Evolutionary conservation across 2,113 vertebrate genomes (phyloP), one percentile per base, ranked within the genome.

Genomic region (Barnardius zonarius): DNA sequence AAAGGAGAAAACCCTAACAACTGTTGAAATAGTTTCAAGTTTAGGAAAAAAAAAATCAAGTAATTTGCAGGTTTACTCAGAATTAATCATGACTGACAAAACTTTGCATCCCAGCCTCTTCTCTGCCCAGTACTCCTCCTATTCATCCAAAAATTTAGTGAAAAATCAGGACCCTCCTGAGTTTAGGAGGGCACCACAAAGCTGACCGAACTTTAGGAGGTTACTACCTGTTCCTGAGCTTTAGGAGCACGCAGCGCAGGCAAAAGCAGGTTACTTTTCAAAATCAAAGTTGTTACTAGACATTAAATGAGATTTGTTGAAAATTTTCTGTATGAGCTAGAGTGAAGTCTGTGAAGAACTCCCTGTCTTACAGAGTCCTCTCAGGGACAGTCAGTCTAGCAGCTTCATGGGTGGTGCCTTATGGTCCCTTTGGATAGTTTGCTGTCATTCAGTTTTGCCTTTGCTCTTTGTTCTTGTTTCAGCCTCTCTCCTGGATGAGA

Each of bases 101-200:
- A 39, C 16, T 33, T 31, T 49, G 10, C 4, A 33, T 66, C 55
- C n/a, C 13, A 76, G 18, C 25, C n/a, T 46, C 8, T 25, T 48
- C 13, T 13, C 7, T 1, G 2, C 30, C 5, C 11, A 51, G 11
- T 22, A 52, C 5, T 73, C 41, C 20, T 48, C 7, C 3, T 11
- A 30, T 55, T 20, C 27, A 79, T 3, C 1, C 18, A 54, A 86
- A 82, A 79, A 22, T 28, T 59, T 55, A 5, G 2, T 4, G 8
- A 74, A 69, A 64, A 88, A 5, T 64, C 51, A 55, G 25, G 55
- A 73, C n/a, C 16, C 6, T 25, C 4, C 31, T 35, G 27, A 27
- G 14, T 41, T 18, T 18, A 69, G 13, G 23, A 18, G 49, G 35
- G 25, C 10, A 66, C 20, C 39, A 61, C 44, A 83, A 78, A 59